phyloP scores from a whole-genome alignment of 2,113 vertebrate species.

The Ameiurus melas region DNA sequence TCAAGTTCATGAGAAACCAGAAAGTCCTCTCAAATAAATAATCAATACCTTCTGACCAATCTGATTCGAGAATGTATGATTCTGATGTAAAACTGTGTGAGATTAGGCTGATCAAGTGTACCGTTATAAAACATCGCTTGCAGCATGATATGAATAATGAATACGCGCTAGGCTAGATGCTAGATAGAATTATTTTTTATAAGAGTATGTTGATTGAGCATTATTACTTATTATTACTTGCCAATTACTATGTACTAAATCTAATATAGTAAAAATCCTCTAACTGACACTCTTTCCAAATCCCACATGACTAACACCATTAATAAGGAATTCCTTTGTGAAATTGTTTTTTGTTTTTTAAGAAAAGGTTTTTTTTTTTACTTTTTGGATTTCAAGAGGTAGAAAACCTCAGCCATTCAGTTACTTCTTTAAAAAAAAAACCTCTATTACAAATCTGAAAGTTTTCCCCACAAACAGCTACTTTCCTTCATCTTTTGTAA shows the following conservation, averaged over 20 bases:
- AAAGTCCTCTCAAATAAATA: neutral
- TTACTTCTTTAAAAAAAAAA: constrained; percentile 7
- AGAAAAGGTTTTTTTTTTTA: neutral
- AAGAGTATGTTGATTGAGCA: neutral
- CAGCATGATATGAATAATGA: neutral
- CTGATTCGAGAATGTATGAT: neutral
- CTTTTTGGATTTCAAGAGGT: neutral
- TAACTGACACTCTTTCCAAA: neutral
- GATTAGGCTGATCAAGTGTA: neutral
- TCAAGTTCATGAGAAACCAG: neutral
- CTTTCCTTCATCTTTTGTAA: constrained; percentile 74
- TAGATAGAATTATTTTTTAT: neutral
- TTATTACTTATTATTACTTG: neutral
- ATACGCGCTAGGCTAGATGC: neutral
- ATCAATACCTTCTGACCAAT: neutral
- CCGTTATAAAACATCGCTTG: neutral
- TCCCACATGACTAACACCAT: neutral
- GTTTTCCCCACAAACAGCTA: constrained; percentile 71
- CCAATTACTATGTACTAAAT: neutral
- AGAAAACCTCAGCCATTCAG: constrained; percentile 4
- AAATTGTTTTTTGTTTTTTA: neutral
- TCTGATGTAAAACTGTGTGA: neutral
- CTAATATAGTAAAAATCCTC: neutral
- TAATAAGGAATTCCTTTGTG: neutral
- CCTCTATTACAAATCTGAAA: constrained; percentile 63